phyloP scores from a whole-genome alignment of 2,888 invertebrate genomes.

The Crematogaster levior region DNA sequence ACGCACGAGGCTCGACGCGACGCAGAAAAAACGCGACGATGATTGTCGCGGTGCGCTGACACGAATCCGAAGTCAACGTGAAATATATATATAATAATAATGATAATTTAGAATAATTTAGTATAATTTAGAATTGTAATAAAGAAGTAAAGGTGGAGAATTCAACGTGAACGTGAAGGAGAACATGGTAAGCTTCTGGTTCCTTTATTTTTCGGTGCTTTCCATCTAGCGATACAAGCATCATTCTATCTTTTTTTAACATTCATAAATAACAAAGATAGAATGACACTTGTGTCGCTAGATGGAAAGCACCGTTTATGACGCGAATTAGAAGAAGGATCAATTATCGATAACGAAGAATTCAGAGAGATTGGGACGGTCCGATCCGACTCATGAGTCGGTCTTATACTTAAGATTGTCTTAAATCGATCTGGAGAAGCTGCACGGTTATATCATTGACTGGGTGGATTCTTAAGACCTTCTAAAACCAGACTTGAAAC shows the following conservation, averaged over 20 bases:
- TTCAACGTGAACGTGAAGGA: neutral
- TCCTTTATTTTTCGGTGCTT: too few relatives aligned
- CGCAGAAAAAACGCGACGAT: neutral
- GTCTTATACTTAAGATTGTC: neutral
- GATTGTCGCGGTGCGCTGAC: neutral
- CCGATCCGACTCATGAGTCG: neutral
- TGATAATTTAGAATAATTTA: too few relatives aligned
- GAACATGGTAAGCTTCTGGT: neutral
- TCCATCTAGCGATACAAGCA: too few relatives aligned
- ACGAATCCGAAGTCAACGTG: neutral
- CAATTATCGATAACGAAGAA: neutral
- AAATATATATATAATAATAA: too few relatives aligned
- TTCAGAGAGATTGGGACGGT: neutral
- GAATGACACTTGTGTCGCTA: too few relatives aligned
- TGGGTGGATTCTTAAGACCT: neutral
- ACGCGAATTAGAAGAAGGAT: neutral
- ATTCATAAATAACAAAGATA: too few relatives aligned
- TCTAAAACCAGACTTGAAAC: neutral
- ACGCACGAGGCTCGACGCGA: neutral
- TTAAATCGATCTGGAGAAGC: neutral
- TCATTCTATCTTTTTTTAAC: too few relatives aligned
- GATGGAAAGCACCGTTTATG: too few relatives aligned
- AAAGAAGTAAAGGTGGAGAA: neutral
- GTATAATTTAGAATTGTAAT: neutral
- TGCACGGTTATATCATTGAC: neutral